These are phyloP conservation scores for Numenius phaeopus DNA, from an alignment of 2,797 vertebrate species.

Conservation along the genomic window DNA sequence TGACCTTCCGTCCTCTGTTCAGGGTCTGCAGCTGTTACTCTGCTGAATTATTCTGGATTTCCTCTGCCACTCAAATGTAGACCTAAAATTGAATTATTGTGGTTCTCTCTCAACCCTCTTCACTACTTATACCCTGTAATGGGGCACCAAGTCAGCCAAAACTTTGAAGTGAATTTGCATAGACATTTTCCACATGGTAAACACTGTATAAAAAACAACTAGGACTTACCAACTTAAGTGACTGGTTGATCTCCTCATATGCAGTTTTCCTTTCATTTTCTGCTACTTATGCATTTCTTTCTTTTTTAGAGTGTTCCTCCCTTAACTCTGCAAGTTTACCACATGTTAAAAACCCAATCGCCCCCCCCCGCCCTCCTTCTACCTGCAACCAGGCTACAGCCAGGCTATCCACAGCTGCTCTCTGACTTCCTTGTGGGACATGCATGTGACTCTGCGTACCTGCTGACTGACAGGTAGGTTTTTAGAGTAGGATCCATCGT, in stretches of 20 bases:
- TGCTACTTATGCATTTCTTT: neutral
- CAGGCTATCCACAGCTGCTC: neutral
- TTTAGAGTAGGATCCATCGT: neutral
- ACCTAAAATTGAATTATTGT: neutral
- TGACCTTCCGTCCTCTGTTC: neutral
- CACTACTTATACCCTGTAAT: neutral
- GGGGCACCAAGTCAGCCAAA: neutral
- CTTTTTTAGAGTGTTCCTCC: neutral
- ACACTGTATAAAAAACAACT: neutral
- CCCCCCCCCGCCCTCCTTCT: neutral
- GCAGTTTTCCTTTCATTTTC: neutral
- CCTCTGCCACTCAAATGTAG: neutral
- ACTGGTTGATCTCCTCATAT: neutral
- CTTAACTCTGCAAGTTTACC: neutral
- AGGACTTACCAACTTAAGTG: neutral
- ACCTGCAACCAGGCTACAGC: neutral
- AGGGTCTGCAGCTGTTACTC: neutral
- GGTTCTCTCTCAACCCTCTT: neutral
- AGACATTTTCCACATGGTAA: neutral
- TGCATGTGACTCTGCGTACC: neutral
- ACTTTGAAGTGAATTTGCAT: neutral
- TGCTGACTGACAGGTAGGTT: neutral
- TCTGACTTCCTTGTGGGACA: neutral
- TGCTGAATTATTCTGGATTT: neutral
- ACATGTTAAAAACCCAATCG: neutral